phyloP scores from a whole-genome alignment of 2,113 vertebrate species.

The Periophthalmus modestus region DNA sequence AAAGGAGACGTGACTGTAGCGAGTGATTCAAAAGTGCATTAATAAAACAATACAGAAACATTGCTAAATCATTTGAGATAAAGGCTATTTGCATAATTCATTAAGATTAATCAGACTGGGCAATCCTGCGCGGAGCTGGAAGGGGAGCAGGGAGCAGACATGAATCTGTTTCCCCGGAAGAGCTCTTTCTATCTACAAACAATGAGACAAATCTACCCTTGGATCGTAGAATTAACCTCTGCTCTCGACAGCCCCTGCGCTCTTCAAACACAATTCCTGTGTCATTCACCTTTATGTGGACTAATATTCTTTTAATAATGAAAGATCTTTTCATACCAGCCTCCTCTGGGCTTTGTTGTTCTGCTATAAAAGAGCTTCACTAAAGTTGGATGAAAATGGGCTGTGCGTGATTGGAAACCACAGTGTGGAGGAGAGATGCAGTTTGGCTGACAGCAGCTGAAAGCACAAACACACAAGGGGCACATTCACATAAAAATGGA shows the following conservation, averaged over 20 bases:
- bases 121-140: conserved; percentile 65
- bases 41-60: conserved; percentile 84
- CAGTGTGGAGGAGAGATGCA: conserved; percentile 28
- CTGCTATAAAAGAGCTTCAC: conserved; percentile 56
- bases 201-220: conserved; percentile 79
- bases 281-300: conserved; percentile 68
- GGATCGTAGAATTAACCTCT: conserved; percentile 80
- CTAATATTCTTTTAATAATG: conserved; percentile 78
- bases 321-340: conserved; percentile 63
- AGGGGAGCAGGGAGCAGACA: conserved; percentile 59
- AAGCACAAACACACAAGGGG: not conserved
- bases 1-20: conserved; percentile 74
- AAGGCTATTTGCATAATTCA: conserved; percentile 83
- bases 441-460: not conserved
- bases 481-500: not conserved
- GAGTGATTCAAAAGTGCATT: conserved; percentile 80
- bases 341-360: conserved; percentile 58
- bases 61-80: conserved; percentile 82
- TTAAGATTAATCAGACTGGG: conserved; percentile 81
- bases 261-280: conserved; percentile 69
- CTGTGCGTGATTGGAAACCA: conserved; percentile 41
- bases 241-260: conserved; percentile 65
- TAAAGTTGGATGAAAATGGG: conserved; percentile 58
- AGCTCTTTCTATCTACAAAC: conserved; percentile 75
- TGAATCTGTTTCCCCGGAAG: conserved; percentile 64